A percentile compares a stretch with the other conserved stretches of the same genome.
Evolutionary conservation across 2,113 vertebrate species (phyloP).

Genomic region (Dicrurus megarhynchus): DNA sequence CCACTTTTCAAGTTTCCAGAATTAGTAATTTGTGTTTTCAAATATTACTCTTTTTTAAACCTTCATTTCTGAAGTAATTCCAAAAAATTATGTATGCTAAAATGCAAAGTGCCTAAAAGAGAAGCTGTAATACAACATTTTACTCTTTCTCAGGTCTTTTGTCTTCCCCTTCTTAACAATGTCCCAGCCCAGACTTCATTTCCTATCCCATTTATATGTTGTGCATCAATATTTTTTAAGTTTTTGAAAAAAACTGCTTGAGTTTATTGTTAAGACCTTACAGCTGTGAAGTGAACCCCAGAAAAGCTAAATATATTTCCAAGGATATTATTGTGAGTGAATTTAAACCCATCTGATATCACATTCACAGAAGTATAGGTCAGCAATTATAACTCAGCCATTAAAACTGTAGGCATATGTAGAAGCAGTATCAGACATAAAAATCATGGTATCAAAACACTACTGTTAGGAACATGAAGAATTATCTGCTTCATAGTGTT

Average conservation of each 20-base stretch:
- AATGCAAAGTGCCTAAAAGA: not conserved
- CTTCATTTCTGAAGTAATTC: not conserved
- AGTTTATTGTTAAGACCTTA: not conserved
- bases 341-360: not conserved
- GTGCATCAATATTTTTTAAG: not conserved
- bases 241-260: not conserved
- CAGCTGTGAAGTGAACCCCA: not conserved
- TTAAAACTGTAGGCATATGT: not conserved
- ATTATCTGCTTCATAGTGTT: not conserved
- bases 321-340: not conserved
- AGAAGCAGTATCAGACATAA: not conserved
- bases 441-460: accelerated
- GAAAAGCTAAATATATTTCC: not conserved
- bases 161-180: not conserved
- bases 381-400: not conserved
- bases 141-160: not conserved
- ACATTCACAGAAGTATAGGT: not conserved
- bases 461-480: not conserved
- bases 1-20: not conserved
- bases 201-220: not conserved
- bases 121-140: not conserved
- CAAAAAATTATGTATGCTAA: not conserved
- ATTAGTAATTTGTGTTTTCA: not conserved
- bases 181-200: not conserved
- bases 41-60: not conserved